A percentile compares a stretch with the other conserved stretches of the same genome.
Evolutionary conservation across 53 echinoderm and acorn worm genomes (phyloP).

Genomic region (Henricia sp.): DNA sequence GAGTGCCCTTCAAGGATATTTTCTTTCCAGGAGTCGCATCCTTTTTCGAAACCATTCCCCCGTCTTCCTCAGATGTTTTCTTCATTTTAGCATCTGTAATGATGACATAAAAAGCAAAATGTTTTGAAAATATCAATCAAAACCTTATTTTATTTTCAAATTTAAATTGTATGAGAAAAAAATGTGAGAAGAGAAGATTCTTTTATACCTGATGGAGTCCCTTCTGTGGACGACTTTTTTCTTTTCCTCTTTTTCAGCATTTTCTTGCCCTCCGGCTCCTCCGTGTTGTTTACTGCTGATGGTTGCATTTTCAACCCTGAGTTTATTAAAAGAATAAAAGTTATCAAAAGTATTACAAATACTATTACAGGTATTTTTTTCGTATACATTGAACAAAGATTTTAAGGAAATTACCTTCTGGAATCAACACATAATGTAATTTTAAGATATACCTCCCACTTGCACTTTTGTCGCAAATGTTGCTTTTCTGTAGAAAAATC

Average conservation of each 20-base stretch:
- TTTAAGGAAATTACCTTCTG: too few relatives aligned
- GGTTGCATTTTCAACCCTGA: too few relatives aligned
- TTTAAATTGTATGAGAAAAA: neutral
- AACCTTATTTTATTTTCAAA: neutral
- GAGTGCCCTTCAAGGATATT: neutral
- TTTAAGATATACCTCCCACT: too few relatives aligned
- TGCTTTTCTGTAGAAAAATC: too few relatives aligned
- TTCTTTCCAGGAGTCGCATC: neutral
- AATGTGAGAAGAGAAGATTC: neutral
- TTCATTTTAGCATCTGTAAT: slow-evolving; percentile 27
- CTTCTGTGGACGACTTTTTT: neutral
- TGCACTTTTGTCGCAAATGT: too few relatives aligned
- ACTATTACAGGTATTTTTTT: too few relatives aligned
- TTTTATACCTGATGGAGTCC: neutral
- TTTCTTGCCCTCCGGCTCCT: neutral
- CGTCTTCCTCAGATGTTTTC: slow-evolving; percentile 1
- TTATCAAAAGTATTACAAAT: too few relatives aligned
- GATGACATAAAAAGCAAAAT: neutral
- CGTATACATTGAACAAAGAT: too few relatives aligned
- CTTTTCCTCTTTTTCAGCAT: neutral
- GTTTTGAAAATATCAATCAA: neutral
- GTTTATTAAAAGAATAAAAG: too few relatives aligned
- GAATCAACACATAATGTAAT: too few relatives aligned
- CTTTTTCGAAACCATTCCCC: neutral
- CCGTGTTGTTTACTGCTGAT: too few relatives aligned